Conservation (phyloP, 2,113 vertebrate genomes). For the Turdus rufiventris region DNA sequence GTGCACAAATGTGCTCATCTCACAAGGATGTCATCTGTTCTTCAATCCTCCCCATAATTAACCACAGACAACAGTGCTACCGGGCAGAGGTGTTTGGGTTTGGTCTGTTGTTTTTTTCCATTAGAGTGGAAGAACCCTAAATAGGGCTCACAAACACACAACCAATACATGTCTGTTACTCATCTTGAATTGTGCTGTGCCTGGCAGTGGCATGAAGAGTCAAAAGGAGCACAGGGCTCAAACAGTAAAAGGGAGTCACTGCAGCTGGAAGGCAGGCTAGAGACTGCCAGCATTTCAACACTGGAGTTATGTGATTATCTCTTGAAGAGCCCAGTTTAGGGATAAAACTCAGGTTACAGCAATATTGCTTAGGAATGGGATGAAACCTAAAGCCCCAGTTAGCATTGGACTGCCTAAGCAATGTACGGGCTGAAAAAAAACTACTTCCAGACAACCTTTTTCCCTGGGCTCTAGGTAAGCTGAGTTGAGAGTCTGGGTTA, state of each 20-base stretch:
- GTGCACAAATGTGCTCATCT: background rate
- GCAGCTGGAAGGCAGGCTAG: background rate
- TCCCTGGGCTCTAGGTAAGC: background rate
- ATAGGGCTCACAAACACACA: background rate
- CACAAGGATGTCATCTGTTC: background rate
- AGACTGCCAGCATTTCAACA: background rate
- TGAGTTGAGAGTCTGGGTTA: background rate
- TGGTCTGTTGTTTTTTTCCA: background rate
- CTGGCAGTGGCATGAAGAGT: background rate
- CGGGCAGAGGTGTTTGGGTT: background rate
- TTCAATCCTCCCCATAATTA: background rate
- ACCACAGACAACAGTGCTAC: background rate
- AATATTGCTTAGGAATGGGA: background rate
- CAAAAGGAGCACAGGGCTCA: background rate
- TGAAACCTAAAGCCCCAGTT: background rate
- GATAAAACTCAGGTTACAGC: background rate
- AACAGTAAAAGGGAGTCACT: background rate
- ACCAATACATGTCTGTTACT: background rate
- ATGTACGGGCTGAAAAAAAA: background rate
- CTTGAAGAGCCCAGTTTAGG: background rate
- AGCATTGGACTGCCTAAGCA: background rate
- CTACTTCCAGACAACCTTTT: background rate
- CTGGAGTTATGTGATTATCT: background rate
- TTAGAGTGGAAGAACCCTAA: background rate
- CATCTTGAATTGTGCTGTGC: background rate